Evolutionary conservation across 30 jellyfish, hydroid and myxozoan genomes (phyloP).

Genomic region (Cassiopea xamachana): DNA sequence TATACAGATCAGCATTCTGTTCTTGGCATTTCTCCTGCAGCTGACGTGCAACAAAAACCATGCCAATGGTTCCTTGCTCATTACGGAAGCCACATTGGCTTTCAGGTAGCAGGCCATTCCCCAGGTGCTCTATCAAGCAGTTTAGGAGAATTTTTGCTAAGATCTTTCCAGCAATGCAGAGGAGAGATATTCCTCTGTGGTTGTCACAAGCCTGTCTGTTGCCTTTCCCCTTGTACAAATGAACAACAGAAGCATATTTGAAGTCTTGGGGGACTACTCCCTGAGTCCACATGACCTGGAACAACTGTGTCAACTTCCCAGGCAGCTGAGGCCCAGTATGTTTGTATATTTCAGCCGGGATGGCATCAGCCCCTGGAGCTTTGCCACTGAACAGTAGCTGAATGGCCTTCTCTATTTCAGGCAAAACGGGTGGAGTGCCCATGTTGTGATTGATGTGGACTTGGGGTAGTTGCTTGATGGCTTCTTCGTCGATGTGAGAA

Average conservation of each 20-base stretch:
- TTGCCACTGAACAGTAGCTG: constrained; percentile 11
- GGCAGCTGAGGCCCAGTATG: neutral
- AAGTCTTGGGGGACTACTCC: constrained; percentile 13
- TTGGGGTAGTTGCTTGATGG: constrained; percentile 56
- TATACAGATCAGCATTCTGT: constrained; percentile 30
- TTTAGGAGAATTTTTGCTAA: constrained; percentile 19
- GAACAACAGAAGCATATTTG: neutral
- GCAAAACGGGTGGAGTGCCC: neutral
- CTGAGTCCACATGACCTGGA: constrained; percentile 5
- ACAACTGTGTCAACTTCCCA: neutral
- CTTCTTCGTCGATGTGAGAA: constrained; percentile 23
- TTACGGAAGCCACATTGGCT: constrained; percentile 61
- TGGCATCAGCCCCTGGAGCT: constrained; percentile 50
- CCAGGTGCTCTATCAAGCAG: constrained; percentile 13
- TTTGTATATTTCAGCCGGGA: constrained; percentile 51
- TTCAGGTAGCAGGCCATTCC: constrained; percentile 41
- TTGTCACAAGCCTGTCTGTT: constrained; percentile 28
- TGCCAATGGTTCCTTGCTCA: constrained; percentile 52
- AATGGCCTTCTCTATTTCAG: constrained; percentile 23
- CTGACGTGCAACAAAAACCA: constrained; percentile 53
- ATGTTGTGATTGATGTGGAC: neutral
- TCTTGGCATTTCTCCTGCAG: constrained; percentile 55
- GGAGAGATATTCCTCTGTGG: constrained; percentile 66
- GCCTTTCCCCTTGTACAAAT: constrained; percentile 25
- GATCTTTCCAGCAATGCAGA: constrained; percentile 44